Evolutionary conservation across 1,140 invertebrate genomes (phyloP).

Genomic region (Watersipora subatra): DNA sequence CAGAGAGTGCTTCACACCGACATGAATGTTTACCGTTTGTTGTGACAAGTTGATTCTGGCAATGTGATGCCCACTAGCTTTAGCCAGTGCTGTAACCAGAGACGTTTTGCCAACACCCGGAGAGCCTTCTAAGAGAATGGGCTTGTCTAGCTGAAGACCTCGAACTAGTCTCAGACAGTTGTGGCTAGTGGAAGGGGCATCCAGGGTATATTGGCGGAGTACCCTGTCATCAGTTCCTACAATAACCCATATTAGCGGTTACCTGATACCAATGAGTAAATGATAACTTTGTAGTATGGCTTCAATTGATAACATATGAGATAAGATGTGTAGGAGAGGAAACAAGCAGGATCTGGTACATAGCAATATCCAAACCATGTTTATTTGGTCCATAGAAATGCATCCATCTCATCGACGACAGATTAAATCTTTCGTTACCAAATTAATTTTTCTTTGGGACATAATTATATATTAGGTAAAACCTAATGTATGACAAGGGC

Average conservation of each 20-base stretch:
- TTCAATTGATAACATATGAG: too few relatives aligned
- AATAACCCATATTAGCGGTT: neutral
- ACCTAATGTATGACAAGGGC: too few relatives aligned
- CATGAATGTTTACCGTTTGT: constrained; percentile 72
- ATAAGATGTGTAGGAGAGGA: too few relatives aligned
- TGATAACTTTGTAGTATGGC: neutral
- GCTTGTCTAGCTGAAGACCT: constrained; percentile 67
- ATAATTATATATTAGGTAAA: too few relatives aligned
- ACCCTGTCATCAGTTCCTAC: neutral
- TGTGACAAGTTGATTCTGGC: constrained; percentile 94
- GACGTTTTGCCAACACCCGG: constrained; percentile 97
- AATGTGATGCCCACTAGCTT: constrained; percentile 61
- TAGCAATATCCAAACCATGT: too few relatives aligned
- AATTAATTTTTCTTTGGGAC: too few relatives aligned
- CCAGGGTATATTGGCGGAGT: constrained; percentile 25
- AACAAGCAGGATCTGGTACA: too few relatives aligned
- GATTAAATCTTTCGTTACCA: too few relatives aligned
- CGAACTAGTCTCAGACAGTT: constrained; percentile 74
- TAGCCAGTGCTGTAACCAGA: constrained; percentile 77
- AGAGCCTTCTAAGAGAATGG: constrained; percentile 87
- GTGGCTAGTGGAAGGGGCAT: constrained; percentile 64
- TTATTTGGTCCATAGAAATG: too few relatives aligned
- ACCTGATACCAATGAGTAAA: neutral
- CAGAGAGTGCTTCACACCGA: too few relatives aligned
- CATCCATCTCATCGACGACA: too few relatives aligned